These are phyloP conservation scores for Drosophila nr. medialis DNA, from an alignment of 2,888 invertebrate genomes.

Conservation along the genomic window DNA sequence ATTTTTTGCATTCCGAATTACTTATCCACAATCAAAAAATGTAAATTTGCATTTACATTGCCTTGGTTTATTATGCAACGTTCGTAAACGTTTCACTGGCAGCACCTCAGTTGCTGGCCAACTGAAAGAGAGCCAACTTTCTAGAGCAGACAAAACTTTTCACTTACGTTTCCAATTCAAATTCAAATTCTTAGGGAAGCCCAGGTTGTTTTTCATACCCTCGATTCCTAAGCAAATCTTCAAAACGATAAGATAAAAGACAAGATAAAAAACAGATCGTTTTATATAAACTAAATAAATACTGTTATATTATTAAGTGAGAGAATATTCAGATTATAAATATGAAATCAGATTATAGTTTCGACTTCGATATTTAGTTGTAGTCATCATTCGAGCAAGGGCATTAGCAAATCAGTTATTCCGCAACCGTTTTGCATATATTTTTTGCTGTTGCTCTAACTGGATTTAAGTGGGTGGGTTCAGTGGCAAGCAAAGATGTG, in stretches of 20 bases:
- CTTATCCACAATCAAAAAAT: not conserved
- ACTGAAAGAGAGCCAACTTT: not conserved
- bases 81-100: not conserved
- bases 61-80: not conserved
- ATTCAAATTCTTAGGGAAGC: fast-evolving
- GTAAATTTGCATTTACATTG: not conserved
- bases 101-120: not conserved
- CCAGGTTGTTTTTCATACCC: too few species aligned
- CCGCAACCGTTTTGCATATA: not conserved
- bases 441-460: constrained; percentile 33
- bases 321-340: not conserved
- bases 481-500: constrained; percentile 70
- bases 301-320: too few species aligned
- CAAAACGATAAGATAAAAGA: too few species aligned
- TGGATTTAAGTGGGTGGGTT: constrained; percentile 66
- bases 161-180: not conserved
- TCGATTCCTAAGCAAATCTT: too few species aligned
- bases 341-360: not conserved
- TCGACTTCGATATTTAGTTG: not conserved
- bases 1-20: not conserved
- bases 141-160: not conserved
- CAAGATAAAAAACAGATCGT: too few species aligned
- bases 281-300: too few species aligned
- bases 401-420: constrained; percentile 19
- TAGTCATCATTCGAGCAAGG: constrained; percentile 2